A percentile compares a stretch with the other conserved stretches of the same genome.
phyloP scores from a whole-genome alignment of 2,888 invertebrate genomes.

The Koerneria pararmatus region DNA sequence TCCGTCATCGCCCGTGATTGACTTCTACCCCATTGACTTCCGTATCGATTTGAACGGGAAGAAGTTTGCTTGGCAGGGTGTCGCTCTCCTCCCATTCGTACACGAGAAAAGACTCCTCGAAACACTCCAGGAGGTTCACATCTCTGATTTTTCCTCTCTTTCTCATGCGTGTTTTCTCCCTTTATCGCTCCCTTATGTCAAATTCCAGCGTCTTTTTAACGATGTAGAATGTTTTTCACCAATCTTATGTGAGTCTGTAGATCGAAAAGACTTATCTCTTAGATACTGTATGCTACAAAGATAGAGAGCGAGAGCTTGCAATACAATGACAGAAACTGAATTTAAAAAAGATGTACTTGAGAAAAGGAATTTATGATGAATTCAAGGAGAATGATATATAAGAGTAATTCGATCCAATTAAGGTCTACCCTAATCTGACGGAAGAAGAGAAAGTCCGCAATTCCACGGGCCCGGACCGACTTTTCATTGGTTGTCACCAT shows the following conservation, averaged over 20 bases:
- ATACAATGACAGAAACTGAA: no score
- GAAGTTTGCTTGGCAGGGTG: slow-evolving; percentile 99
- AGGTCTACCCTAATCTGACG: slow-evolving; percentile 75
- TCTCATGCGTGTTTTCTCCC: not conserved
- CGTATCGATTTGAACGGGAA: slow-evolving; percentile 87
- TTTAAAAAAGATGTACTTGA: no score
- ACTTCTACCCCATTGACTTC: slow-evolving; percentile 97
- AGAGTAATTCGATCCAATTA: not conserved
- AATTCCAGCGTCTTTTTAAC: no score
- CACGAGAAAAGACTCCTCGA: slow-evolving; percentile 81
- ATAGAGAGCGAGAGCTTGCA: no score
- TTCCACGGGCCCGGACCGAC: slow-evolving; percentile 79
- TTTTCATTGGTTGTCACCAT: slow-evolving; percentile 78
- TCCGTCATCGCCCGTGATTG: slow-evolving; percentile 88
- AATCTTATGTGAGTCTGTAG: no score
- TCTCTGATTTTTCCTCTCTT: not conserved
- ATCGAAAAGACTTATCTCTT: no score
- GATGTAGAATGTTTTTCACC: no score
- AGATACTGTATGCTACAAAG: no score
- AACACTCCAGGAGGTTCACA: slow-evolving; percentile 38
- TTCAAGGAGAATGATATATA: no score
- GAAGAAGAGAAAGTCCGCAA: slow-evolving; percentile 83
- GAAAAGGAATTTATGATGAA: not conserved
- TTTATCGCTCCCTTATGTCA: no score
- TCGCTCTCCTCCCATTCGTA: slow-evolving; percentile 93